Evolutionary conservation across 2,888 invertebrate species (phyloP), one percentile per base, ranked within the genome.

Genomic region (Drosophila glabriapex): DNA sequence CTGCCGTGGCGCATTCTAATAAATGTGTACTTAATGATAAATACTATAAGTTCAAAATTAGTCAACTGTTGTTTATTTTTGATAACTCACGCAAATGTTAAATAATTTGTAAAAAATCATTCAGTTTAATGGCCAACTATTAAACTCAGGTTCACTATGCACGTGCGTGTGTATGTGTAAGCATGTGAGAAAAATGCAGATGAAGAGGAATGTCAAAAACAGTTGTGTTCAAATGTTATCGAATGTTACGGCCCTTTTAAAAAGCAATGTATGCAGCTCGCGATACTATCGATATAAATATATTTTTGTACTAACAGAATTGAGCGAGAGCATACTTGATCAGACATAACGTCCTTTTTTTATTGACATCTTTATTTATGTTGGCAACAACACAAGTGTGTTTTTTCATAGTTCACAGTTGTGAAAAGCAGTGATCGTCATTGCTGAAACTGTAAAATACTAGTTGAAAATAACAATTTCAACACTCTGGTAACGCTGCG

Each of bases 81-180:
- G 82, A 73, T 76, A 83, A 89, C 86, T 87, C 75, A 87, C 86
- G 74, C 76, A 76, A 86, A 74, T 70, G 68, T 65, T 78, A 58
- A 73, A 75, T 71, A 73, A 76, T 85, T 83, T 25, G 46, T 46
- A 25, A 46, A 25, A 67, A 70, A 75, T 75, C 73, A 82, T 76
- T 77, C 46, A 67, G 82, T 71, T 74, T 81, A 72, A 82, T 74
- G 60, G 73, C 76, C 73, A 78, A 78, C 75, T 74, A 72, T 54
- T 68, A 81, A 53, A 69, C 60, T 58, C 56, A 37, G 37, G 56
- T 43, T 73, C 54, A 72, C 69, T 72, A 53, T 73, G 80, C 64
- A 75, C 66, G 81, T 79, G 78, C 68, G 72, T 63, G 72, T 63
- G 56, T 56, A 43, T 73, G 39, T 73, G 52, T 50, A 58, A 53